Base-by-base conservation (phyloP, 2,113 vertebrate genomes). In the Ameiurus melas region DNA sequence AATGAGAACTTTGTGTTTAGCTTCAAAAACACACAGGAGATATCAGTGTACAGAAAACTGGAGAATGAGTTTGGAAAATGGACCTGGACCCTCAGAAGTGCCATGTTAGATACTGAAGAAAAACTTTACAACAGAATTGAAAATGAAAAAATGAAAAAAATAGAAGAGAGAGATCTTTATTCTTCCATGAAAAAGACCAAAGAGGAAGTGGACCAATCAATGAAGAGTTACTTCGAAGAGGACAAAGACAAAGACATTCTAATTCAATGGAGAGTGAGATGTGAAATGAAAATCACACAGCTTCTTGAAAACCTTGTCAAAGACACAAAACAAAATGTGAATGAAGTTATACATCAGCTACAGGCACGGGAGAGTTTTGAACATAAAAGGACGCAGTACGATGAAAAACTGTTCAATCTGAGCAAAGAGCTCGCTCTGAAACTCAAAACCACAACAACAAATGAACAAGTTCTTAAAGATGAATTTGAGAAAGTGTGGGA, bases 191-290 rank as follows among this genome's bases (percentile, higher is more conserved):
- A 68, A 27, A 60, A 9, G 60, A 90, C 84, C 12, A 55, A 81
- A 0, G 43, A 92, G 19, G n/a, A 36, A 25, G 91, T 95, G 62
- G 73, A 14, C 0, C 85, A 88, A 71, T 82, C 92, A 4, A 16
- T 95, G 89, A 89, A 92, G 20, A 60, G 43, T 1, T 94, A 87
- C 86, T 95, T 95, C 84, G 58, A 4, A 53, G 92, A 95, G 64
- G 90, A 94, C 22, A 84, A 5, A 51, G 7, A 16, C 4, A 92
- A 95, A 20, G 93, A 91, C 9, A 19, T 95, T 84, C 68, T 84
- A 84, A 36, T 90, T 81, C 93, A 94, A 55, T 96, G 94, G 94
- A 94, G 85, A 92, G 13, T 1, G 39, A 85, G 2, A 83, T 92
- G 71, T 0, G 88, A 92, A 51, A 2, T 13, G 47, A 92, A 90